Percentiles rank a stretch among this genome's conserved stretches.
These are phyloP conservation scores for Sebastes aleutianus DNA, from an alignment of 2,797 vertebrate species.

Conservation along the genomic window DNA sequence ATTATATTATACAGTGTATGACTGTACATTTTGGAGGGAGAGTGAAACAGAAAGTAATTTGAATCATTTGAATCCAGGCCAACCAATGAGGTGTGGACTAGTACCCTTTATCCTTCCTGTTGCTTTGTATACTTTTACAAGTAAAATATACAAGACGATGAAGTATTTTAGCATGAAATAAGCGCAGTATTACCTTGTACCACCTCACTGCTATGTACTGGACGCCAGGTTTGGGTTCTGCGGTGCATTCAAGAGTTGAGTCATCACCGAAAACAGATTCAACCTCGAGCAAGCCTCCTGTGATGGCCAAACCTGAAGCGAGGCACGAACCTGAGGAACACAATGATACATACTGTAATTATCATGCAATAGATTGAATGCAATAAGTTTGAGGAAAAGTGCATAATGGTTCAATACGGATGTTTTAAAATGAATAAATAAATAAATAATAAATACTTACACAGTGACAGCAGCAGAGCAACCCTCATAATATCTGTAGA, in stretches of 20 bases:
- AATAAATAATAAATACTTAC: background rate
- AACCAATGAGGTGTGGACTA: background rate
- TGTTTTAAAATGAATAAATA: background rate
- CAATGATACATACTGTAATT: background rate
- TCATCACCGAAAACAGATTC: rapidly evolving
- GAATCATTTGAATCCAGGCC: background rate
- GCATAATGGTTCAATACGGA: background rate
- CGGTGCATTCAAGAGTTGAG: slow-evolving; percentile 44
- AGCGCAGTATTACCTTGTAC: slow-evolving; percentile 69
- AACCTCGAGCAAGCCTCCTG: rapidly evolving
- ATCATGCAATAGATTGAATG: too few relatives aligned
- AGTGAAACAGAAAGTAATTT: background rate
- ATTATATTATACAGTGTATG: background rate
- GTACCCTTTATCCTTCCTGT: background rate
- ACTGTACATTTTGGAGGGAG: background rate
- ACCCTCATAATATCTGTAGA: background rate
- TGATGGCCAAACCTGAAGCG: background rate
- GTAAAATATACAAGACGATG: background rate
- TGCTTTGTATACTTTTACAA: background rate
- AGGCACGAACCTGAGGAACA: background rate
- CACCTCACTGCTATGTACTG: slow-evolving; percentile 63
- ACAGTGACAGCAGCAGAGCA: background rate
- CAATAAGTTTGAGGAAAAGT: too few relatives aligned
- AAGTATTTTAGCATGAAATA: background rate
- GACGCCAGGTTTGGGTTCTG: slow-evolving; percentile 27